Percentiles rank a stretch among this genome's conserved stretches.
phyloP scores from a whole-genome alignment of 2,113 vertebrate species.

The Lepidiolamprologus cunningtoni region DNA sequence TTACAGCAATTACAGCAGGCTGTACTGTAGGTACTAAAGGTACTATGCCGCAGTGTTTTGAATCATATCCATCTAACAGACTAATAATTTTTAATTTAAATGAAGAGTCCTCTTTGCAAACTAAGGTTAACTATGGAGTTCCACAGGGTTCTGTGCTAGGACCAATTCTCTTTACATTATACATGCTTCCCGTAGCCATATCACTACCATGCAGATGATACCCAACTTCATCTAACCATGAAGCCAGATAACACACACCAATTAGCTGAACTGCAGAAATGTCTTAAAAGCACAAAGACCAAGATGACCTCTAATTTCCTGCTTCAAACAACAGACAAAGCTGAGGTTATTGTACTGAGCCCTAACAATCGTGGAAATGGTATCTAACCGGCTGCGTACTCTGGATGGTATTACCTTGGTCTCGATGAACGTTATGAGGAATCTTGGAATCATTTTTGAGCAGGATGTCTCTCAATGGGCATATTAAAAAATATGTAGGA shows the following conservation, averaged over 20 bases:
- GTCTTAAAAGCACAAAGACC: neutral
- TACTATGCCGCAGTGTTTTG: neutral
- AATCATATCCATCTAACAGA: neutral
- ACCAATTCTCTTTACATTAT: neutral
- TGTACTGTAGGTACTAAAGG: neutral
- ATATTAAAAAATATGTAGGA: neutral
- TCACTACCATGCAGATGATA: neutral
- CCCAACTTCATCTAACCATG: neutral
- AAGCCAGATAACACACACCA: neutral
- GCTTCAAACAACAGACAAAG: neutral
- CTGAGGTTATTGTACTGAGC: neutral
- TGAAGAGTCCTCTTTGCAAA: neutral
- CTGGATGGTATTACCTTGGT: neutral
- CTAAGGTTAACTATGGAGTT: neutral
- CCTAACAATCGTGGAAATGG: neutral
- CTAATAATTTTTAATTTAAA: neutral
- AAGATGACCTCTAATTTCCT: neutral
- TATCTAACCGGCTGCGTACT: neutral
- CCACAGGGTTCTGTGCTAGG: neutral
- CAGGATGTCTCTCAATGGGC: neutral
- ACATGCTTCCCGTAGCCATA: neutral
- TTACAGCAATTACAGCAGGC: neutral
- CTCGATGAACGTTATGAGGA: neutral
- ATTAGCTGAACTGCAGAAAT: neutral
- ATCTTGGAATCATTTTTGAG: neutral